phyloP scores from a whole-genome alignment of 2,888 invertebrate species.

The Synergus gifuensis region DNA sequence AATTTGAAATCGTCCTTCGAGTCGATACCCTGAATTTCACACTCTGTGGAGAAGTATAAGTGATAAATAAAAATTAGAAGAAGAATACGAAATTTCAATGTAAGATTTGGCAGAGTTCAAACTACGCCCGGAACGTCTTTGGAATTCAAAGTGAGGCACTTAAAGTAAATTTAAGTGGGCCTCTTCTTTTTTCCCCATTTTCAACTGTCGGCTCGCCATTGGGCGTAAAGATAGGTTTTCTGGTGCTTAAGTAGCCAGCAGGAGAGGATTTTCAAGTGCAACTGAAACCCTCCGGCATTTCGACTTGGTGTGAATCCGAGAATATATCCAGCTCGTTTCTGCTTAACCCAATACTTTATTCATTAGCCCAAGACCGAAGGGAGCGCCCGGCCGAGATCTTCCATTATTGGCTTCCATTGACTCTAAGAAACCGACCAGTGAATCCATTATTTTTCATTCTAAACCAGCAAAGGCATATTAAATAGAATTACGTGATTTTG shows the following conservation, averaged over 20 bases:
- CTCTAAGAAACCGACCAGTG: constrained; percentile 26
- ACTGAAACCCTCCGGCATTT: constrained; percentile 30
- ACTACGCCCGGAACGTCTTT: not conserved
- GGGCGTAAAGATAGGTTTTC: constrained; percentile 53
- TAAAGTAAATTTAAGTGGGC: constrained; percentile 53
- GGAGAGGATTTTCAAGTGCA: constrained; percentile 43
- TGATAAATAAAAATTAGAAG: constrained; percentile 4
- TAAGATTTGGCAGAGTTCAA: not conserved
- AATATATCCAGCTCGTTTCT: constrained; percentile 47
- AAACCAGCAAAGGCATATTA: not conserved
- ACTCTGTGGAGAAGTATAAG: not conserved
- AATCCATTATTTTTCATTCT: constrained; percentile 37
- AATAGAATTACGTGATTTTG: not conserved
- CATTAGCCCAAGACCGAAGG: constrained; percentile 54
- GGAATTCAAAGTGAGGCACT: constrained; percentile 34
- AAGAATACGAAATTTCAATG: constrained; percentile 10
- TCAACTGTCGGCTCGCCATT: constrained; percentile 41
- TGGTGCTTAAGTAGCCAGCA: constrained; percentile 15
- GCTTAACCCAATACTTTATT: constrained; percentile 63
- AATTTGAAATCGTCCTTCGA: too few relatives aligned
- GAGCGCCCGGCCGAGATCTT: constrained; percentile 49
- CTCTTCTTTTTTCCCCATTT: constrained; percentile 33
- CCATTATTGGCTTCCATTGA: constrained; percentile 55
- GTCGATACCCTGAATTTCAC: too few relatives aligned
- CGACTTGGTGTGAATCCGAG: constrained; percentile 24